Evolutionary conservation across 2,888 invertebrate species (phyloP).

Genomic region (Unio pictorum): DNA sequence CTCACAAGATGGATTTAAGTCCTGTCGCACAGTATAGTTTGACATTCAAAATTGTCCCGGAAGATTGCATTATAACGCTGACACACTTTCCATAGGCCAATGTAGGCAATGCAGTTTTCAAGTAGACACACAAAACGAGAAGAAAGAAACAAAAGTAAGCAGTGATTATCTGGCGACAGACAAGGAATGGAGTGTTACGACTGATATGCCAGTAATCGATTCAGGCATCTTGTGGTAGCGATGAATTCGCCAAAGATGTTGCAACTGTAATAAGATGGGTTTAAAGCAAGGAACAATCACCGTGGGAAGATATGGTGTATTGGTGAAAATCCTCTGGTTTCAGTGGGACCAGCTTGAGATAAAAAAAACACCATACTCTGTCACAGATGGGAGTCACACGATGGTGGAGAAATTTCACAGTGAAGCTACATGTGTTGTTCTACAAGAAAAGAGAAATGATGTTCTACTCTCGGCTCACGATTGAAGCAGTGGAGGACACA

Average conservation of each 20-base stretch:
- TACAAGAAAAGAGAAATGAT: conserved; percentile 1
- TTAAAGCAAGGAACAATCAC: conserved; percentile 1
- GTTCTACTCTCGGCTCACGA: conserved; percentile 10
- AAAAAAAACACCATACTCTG: not conserved
- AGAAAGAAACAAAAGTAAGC: not conserved
- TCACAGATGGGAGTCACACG: too few relatives aligned
- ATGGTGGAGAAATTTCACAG: not conserved
- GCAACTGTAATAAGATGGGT: conserved; percentile 4
- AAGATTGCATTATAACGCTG: conserved; percentile 25
- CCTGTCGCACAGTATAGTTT: conserved; percentile 10
- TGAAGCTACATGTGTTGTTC: conserved; percentile 2
- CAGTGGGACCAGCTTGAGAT: conserved; percentile 7
- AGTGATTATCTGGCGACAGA: not conserved
- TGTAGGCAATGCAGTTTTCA: conserved; percentile 12
- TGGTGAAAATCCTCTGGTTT: conserved; percentile 2
- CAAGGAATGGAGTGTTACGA: too few relatives aligned
- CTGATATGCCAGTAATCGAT: too few relatives aligned
- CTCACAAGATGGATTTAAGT: conserved; percentile 15
- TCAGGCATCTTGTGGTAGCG: not conserved
- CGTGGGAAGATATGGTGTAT: not conserved
- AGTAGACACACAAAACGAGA: not conserved
- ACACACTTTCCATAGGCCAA: conserved; percentile 15
- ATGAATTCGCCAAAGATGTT: conserved; percentile 6
- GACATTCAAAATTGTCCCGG: conserved; percentile 25
- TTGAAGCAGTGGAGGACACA: conserved; percentile 7